Base-by-base conservation (phyloP, 2,797 vertebrate genomes). In the Rhinophrynus dorsalis region DNA sequence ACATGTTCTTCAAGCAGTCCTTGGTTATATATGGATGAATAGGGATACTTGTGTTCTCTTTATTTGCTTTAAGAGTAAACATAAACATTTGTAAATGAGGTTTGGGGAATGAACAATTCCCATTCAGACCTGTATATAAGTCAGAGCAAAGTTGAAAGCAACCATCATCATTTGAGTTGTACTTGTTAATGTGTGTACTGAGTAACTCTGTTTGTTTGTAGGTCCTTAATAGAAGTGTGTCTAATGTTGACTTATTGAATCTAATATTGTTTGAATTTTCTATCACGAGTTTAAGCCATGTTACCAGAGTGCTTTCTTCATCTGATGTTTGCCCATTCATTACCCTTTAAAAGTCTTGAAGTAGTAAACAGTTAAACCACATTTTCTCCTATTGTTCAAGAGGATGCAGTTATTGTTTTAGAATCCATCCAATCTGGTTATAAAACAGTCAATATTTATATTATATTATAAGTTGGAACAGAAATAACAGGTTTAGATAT, bases 221-320 rank as follows among this genome's bases (percentile, higher is more conserved):
- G 92, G 89, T 93, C 92, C 95, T 96, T 84, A 90, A 90, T 92
- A 94, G 87, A 89, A 95, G 93, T 88, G 86, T 92, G 92, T 88
- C 89, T 87, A 76, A 81, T 93, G 93, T 94, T 95, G 94, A 95
- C 95, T 92, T 92, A 92, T 88, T 89, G 91, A 89, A 86, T 92
- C 92, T 93, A 93, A 94, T 96, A 96, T 92, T 94, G 93, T 93
- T 95, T 97, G 92, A 94, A 93, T 97, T 97, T 97, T 95, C 94
- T 93, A 91, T 90, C 89, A 83, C 75, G 83, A 92, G 89, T 89
- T 89, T 81, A 78, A 91, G 87, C 86, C 86, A 84, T 73, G 68
- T 88, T 88, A 84, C 85, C 88, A 81, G 79, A 88, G 88, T 74
- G 79, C 84, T 88, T 91, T 90, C 89, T 90, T 83, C 84, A 85